Percentiles rank a stretch among this genome's conserved stretches.
phyloP scores from a whole-genome alignment of 2,888 invertebrate species.

The Herminia tarsipennalis region DNA sequence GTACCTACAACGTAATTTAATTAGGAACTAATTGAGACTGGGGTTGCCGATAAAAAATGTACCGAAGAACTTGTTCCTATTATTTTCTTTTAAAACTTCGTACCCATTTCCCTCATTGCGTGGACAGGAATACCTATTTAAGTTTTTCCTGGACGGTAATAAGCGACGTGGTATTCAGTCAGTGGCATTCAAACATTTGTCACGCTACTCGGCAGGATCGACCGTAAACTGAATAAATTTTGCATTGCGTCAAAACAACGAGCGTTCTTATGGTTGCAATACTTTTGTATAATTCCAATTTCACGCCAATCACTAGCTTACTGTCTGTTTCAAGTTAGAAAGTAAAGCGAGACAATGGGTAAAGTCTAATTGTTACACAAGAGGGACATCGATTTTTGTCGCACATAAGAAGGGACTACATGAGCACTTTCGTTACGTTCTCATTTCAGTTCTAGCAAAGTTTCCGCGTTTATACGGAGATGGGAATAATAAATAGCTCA shows the following conservation, averaged over 20 bases:
- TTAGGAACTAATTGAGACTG: slow-evolving; percentile 38
- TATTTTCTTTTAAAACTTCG: slow-evolving; percentile 29
- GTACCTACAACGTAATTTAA: no score
- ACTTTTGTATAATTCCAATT: slow-evolving; percentile 68
- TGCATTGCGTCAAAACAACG: slow-evolving; percentile 37
- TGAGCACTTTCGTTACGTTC: slow-evolving; percentile 31
- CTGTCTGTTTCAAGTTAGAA: slow-evolving; percentile 71
- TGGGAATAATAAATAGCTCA: slow-evolving; percentile 40
- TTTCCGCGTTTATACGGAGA: slow-evolving; percentile 29
- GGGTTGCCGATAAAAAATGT: slow-evolving; percentile 24
- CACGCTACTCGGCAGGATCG: slow-evolving; percentile 48
- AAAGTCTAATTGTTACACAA: slow-evolving; percentile 67
- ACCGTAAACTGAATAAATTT: slow-evolving; percentile 50
- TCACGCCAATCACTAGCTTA: slow-evolving; percentile 58
- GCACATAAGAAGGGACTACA: slow-evolving; percentile 41
- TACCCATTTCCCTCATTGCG: no score
- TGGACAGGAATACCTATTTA: no score
- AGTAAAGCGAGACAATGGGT: slow-evolving; percentile 65
- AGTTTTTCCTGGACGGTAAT: slow-evolving; percentile 41
- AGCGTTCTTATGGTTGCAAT: slow-evolving; percentile 26
- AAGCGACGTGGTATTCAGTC: slow-evolving; percentile 46
- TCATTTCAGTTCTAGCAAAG: slow-evolving; percentile 31
- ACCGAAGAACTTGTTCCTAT: slow-evolving; percentile 26
- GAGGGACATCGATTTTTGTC: slow-evolving; percentile 61
- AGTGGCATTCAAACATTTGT: slow-evolving; percentile 56